Evolutionary conservation across 2,888 invertebrate species (phyloP).

Genomic region (Sarcophaga caerulescens): DNA sequence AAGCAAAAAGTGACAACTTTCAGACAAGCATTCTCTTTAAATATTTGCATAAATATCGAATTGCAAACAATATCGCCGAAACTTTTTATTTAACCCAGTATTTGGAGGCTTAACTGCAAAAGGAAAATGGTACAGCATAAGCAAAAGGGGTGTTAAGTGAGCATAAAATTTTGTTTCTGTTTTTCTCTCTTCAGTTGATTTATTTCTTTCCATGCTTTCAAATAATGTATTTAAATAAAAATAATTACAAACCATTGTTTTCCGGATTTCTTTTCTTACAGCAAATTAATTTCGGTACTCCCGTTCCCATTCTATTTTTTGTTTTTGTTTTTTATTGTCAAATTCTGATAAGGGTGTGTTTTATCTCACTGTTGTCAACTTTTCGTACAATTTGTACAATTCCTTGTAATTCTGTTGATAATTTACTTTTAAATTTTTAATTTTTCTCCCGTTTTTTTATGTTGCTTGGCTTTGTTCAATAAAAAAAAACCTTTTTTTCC

Average conservation of each 20-base stretch:
- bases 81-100: too few species aligned
- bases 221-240: slow-evolving; percentile 25
- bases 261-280: neutral
- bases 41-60: too few species aligned
- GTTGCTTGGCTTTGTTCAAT: neutral
- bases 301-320: neutral
- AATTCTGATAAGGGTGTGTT: neutral
- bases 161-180: neutral
- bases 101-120: neutral
- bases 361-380: neutral
- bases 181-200: neutral
- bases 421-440: neutral
- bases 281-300: neutral
- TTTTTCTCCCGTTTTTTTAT: neutral
- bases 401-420: neutral
- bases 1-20: too few species aligned
- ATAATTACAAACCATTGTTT: slow-evolving; percentile 36
- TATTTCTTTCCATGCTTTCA: neutral
- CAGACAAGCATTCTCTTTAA: too few species aligned
- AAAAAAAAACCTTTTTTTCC: neutral
- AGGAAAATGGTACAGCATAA: neutral
- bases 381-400: neutral
- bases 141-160: neutral
- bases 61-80: too few species aligned
- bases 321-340: neutral